These are phyloP conservation scores for Thymelicus acteon DNA, from an alignment of 2,888 invertebrate species.

Conservation along the genomic window DNA sequence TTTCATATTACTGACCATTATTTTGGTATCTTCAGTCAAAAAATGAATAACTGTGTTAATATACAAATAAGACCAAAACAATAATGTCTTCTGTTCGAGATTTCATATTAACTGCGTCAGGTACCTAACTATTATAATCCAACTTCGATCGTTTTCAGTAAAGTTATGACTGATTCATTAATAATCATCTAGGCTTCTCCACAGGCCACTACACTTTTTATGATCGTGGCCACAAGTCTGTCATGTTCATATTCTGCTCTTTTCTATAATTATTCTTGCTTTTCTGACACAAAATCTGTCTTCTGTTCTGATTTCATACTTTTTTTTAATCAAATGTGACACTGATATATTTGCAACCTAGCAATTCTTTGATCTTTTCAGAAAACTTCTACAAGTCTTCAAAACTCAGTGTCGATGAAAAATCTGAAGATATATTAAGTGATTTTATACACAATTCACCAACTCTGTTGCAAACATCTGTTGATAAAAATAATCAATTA, in stretches of 20 bases:
- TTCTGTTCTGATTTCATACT: no score
- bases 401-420: conserved; percentile 53
- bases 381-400: conserved; percentile 62
- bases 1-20: no score
- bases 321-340: no score
- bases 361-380: conserved; percentile 50
- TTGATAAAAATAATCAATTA: conserved; percentile 53
- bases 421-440: conserved; percentile 61
- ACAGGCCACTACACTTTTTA: no score
- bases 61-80: background rate
- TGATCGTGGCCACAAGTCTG: no score
- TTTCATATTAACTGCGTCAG: conserved; percentile 44
- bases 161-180: background rate
- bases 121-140: conserved; percentile 31
- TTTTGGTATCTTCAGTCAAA: no score
- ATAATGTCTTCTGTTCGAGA: conserved; percentile 41
- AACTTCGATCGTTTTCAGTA: background rate
- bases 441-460: conserved; percentile 75
- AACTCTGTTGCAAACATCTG: conserved; percentile 61
- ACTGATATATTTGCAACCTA: background rate
- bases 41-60: no score
- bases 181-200: no score
- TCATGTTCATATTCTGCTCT: no score
- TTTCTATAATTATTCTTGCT: no score
- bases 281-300: no score